Evolutionary conservation across 2,113 vertebrate genomes (phyloP).

Genomic region (Isurus oxyrinchus): DNA sequence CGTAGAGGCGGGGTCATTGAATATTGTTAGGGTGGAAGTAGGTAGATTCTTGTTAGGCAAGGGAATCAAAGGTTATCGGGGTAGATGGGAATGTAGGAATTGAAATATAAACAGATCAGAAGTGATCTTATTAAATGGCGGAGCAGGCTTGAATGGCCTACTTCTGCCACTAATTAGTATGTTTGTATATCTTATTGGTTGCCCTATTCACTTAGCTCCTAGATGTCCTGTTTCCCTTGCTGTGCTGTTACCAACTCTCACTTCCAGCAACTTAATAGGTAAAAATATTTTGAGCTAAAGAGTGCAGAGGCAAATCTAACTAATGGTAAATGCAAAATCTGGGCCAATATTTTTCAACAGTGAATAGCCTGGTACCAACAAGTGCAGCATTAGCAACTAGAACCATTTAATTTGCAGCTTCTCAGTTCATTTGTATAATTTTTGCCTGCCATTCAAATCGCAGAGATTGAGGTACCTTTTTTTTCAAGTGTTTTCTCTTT

Average conservation of each 20-base stretch:
- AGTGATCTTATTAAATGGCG: too few relatives aligned
- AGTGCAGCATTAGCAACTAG: neutral
- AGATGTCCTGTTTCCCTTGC: neutral
- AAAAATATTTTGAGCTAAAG: neutral
- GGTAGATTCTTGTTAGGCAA: too few relatives aligned
- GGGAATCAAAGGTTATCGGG: too few relatives aligned
- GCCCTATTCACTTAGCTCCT: neutral
- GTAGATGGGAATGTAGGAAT: too few relatives aligned
- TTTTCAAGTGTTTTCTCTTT: neutral
- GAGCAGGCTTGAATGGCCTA: too few relatives aligned
- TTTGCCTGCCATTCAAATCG: neutral
- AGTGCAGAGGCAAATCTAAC: neutral
- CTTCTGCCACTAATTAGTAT: too few relatives aligned
- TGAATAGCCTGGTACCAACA: neutral
- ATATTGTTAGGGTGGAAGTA: too few relatives aligned
- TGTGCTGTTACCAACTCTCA: neutral
- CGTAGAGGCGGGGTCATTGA: too few relatives aligned
- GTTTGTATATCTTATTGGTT: neutral
- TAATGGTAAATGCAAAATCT: neutral
- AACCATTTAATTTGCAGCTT: neutral
- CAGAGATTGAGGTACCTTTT: neutral
- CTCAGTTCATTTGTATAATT: neutral
- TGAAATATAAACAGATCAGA: too few relatives aligned
- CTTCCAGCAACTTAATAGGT: neutral
- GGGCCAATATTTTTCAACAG: neutral